Evolutionary conservation across 2,888 invertebrate species (phyloP), one percentile per base, ranked within the genome.

Genomic region (Rhabditophanes sp.): DNA sequence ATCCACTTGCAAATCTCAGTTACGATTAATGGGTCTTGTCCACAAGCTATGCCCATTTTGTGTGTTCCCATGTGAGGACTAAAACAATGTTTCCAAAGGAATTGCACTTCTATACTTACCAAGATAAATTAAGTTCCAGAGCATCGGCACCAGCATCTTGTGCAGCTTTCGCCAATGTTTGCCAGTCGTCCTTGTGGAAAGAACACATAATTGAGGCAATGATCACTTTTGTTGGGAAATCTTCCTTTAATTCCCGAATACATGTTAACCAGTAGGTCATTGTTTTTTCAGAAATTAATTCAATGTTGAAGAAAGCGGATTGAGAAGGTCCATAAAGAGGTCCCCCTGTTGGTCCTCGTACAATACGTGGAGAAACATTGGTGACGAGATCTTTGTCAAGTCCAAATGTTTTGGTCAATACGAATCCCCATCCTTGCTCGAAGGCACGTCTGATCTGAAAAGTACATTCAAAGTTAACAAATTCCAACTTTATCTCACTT

Each of bases 31-130:
- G 87, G 80, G 66, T 85, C 78, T 74, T 90, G 88, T 37, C 93
- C 93, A 68, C 93, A 93, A 27, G 93, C 93, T 32, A 96, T 71
- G 0, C 93, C 96, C 93, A 96, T 93, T 24, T 90, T 90, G 8
- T 80, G 77, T 66, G 25, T 4, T n/a, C n/a, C n/a, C n/a, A n/a
- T n/a, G n/a, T n/a, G 15, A n/a, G 8, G 8, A 25, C 7, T 5
- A 8, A 14, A 14, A 25, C 14, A 8, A 15, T 24, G 16, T n/a
- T n/a, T n/a, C n/a, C 5, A 32, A 37, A 1, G 7, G 6, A 19
- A 6, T 4, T 3, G 11, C 29, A 30, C 12, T 19, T 14, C 12
- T 17, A 11, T 16, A 20, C 8, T 9, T 9, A 8, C n/a, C 96
- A 93, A 0, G 88, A 90, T 31, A 96, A 69, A 71, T 96, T 96